Base-by-base conservation (phyloP, 2,113 vertebrate genomes). In the Neogobius melanostomus region DNA sequence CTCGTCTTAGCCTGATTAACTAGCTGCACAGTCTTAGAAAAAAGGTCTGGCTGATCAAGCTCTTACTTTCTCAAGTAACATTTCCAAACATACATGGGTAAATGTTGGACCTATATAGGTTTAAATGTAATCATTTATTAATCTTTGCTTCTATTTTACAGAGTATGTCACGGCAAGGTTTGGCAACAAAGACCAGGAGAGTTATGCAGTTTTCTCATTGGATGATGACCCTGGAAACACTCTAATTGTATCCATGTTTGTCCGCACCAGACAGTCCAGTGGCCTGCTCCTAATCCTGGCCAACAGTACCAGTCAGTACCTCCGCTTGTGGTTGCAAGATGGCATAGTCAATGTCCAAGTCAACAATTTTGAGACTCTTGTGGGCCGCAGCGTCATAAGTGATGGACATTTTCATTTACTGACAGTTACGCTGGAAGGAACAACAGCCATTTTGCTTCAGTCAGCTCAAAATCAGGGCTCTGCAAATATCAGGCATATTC, bases 81-180 rank as follows among this genome's bases (percentile, higher is more conserved):
- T 60, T 15, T 3, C 17, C 16, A 16, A 53, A 9, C 17, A 7
- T 9, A 15, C n/a, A 51, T 14, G 50, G 1, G 50, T 15, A 51
- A 36, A 15, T 54, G 53, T 21, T 21, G 53, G 11, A 21, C 28
- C 28, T 36, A 1, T 36, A 36, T 36, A 36, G 28, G 28, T 36
- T 36, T 36, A 36, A 36, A 36, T 36, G 28, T 36, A 36, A 36
- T 36, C 28, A 36, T 36, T 36, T 36, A 36, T 3, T 36, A 36
- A 36, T 74, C 46, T 71, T 11, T 67, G 11, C 45, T 28, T 57
- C 8, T 14, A 17, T 51, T 59, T 14, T 17, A 45, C 88, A 98
- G 96, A 97, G 77, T 93, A 95, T 14, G 79, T 94, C 47, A 88
- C 94, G n/a, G 95, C 93, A 11, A 89, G 95, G 71, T 98, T 98